Evolutionary conservation across 2,888 invertebrate genomes (phyloP).

Genomic region (Spisula subtruncata): DNA sequence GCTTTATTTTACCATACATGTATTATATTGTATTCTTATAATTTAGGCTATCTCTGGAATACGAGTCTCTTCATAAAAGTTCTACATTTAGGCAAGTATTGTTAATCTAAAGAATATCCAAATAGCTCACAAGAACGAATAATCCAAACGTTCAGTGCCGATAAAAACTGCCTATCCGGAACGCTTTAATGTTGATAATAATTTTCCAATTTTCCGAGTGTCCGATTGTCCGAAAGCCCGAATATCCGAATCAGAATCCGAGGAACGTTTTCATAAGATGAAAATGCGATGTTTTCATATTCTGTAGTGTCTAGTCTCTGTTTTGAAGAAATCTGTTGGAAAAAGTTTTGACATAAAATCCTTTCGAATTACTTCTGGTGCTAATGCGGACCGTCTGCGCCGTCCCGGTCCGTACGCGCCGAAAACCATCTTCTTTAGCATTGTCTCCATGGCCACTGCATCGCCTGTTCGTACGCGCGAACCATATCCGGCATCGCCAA

Average conservation of each 20-base stretch:
- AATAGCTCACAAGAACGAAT: background rate
- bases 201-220: too few species aligned
- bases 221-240: background rate
- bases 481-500: slow-evolving; percentile 37
- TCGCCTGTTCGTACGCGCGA: slow-evolving; percentile 31
- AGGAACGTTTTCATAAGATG: background rate
- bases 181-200: background rate
- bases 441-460: slow-evolving; percentile 6
- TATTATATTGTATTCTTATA: too few species aligned
- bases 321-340: background rate
- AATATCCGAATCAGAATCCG: background rate
- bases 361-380: background rate
- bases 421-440: background rate
- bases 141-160: background rate
- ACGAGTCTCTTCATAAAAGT: background rate
- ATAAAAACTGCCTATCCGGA: background rate
- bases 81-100: background rate
- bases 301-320: background rate
- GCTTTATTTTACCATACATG: too few species aligned
- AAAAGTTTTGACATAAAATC: background rate
- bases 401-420: slow-evolving; percentile 38
- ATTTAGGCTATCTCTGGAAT: too few species aligned
- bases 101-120: background rate
- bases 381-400: background rate
- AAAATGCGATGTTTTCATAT: background rate